Evolutionary conservation across 2,113 vertebrate genomes (phyloP).

Genomic region (Salvelinus alpinus): DNA sequence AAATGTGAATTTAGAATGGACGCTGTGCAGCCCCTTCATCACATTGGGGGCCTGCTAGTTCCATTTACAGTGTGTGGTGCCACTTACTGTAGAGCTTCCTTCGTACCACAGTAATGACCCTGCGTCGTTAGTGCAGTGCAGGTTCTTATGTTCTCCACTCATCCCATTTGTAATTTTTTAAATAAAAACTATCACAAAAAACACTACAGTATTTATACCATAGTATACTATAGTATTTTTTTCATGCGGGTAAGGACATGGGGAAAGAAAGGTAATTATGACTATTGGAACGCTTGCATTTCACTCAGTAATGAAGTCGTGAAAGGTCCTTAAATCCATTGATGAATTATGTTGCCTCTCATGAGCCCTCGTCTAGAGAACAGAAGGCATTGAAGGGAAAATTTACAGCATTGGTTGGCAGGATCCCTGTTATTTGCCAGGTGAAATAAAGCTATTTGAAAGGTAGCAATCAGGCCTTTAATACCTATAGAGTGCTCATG

Average conservation of each 20-base stretch:
- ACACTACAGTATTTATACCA: not conserved
- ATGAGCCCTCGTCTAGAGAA: not conserved
- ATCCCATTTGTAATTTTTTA: too few relatives aligned
- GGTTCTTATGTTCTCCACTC: too few relatives aligned
- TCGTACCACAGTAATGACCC: not conserved
- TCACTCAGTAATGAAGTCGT: too few relatives aligned
- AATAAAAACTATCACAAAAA: not conserved
- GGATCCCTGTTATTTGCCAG: not conserved
- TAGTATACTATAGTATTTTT: too few relatives aligned
- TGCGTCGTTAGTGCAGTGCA: not conserved
- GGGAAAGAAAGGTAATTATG: not conserved
- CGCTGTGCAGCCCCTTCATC: not conserved
- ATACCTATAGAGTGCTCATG: not conserved
- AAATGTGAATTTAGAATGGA: not conserved
- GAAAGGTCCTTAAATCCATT: not conserved
- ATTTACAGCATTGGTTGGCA: not conserved
- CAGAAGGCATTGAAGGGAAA: not conserved
- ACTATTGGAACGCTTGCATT: not conserved
- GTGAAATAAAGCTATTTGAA: not conserved
- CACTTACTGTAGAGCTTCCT: not conserved
- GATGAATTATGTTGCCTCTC: not conserved
- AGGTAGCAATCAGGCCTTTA: not conserved
- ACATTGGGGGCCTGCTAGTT: not conserved
- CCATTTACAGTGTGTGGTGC: not conserved
- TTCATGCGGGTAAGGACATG: too few relatives aligned